Conservation (phyloP, 2,888 invertebrate genomes). For the Chalcis sispes region DNA sequence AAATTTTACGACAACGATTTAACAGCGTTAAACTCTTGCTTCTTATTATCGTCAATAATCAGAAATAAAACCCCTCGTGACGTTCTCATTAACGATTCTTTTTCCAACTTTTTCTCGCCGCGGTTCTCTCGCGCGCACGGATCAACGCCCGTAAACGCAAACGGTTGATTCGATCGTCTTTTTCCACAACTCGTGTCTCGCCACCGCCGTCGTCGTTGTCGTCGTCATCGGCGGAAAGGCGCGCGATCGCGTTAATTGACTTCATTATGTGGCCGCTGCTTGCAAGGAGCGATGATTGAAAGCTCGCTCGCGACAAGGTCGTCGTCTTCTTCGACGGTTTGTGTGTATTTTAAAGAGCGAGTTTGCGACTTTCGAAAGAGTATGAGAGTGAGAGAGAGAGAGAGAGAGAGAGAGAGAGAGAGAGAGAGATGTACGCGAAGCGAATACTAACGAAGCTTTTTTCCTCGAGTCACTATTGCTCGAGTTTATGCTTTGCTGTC, state of each 20-base stretch:
- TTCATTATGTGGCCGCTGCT: constrained; percentile 20
- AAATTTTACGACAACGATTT: no score
- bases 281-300: constrained; percentile 23
- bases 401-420: background rate
- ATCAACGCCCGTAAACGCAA: background rate
- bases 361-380: no score
- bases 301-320: constrained; percentile 36
- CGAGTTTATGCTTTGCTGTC: no score
- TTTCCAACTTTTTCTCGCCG: background rate
- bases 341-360: background rate
- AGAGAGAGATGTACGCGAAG: background rate
- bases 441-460: constrained; percentile 45
- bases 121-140: background rate
- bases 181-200: background rate
- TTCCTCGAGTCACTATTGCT: no score
- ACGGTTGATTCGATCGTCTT: background rate
- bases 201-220: background rate
- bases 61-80: no score
- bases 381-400: no score
- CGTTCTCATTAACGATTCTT: background rate
- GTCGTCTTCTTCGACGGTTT: constrained; percentile 12
- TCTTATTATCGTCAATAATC: no score
- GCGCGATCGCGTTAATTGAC: constrained; percentile 48
- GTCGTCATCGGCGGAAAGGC: background rate
- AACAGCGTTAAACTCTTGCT: no score